Percentiles rank a stretch among this genome's conserved stretches.
These are phyloP conservation scores for Drosophila micromelanica DNA, from an alignment of 1,140 invertebrate species.

Conservation along the genomic window DNA sequence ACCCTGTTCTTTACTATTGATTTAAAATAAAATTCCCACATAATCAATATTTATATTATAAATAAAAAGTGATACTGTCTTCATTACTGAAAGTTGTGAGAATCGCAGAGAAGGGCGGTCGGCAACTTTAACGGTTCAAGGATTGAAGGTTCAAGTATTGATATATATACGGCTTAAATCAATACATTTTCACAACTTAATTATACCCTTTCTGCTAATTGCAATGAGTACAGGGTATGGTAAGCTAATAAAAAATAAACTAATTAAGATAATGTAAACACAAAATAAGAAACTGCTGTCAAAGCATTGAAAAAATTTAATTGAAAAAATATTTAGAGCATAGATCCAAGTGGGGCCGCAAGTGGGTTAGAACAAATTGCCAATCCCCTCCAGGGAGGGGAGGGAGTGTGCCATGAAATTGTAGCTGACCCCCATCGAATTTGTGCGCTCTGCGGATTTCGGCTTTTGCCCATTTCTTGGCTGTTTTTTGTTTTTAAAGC, in stretches of 20 bases:
- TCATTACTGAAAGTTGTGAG: neutral
- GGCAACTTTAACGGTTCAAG: too few relatives aligned
- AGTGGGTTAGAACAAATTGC: slow-evolving; percentile 51
- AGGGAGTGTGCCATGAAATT: slow-evolving; percentile 22
- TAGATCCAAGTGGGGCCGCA: slow-evolving; percentile 20
- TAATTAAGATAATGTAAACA: slow-evolving; percentile 38
- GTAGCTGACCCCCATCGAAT: slow-evolving; percentile 40
- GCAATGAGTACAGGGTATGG: neutral
- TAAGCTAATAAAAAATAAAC: slow-evolving; percentile 20
- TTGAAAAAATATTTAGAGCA: slow-evolving; percentile 50
- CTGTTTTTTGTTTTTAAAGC: slow-evolving; percentile 8
- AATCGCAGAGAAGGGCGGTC: neutral
- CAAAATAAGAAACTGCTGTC: slow-evolving; percentile 31
- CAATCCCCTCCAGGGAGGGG: slow-evolving; percentile 1
- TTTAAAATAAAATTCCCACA: too few relatives aligned
- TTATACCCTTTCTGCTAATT: neutral
- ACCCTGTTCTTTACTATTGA: neutral
- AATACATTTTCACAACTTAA: neutral
- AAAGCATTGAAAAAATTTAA: slow-evolving; percentile 28
- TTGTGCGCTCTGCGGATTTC: slow-evolving; percentile 6
- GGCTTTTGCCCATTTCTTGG: neutral
- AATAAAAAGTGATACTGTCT: neutral
- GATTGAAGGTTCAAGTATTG: too few relatives aligned
- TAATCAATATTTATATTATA: too few relatives aligned
- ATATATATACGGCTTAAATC: too few relatives aligned